These are phyloP conservation scores for Dromius quadrimaculatus DNA, from an alignment of 2,888 invertebrate species.

Conservation along the genomic window DNA sequence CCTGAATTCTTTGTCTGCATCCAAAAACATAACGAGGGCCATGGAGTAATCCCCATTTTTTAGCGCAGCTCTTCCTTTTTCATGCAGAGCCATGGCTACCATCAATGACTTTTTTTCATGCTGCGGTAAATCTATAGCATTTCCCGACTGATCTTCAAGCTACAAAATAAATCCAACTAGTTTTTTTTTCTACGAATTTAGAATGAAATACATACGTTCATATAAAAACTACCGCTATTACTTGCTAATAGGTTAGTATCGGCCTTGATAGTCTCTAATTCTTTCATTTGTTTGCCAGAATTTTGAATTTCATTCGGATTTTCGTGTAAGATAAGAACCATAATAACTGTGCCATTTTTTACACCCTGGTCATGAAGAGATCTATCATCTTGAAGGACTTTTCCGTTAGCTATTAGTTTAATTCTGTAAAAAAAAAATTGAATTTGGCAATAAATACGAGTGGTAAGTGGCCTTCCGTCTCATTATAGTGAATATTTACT, in stretches of 20 bases:
- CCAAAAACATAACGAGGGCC: slow-evolving; percentile 80
- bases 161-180: slow-evolving; percentile 59
- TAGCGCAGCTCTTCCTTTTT: slow-evolving; percentile 80
- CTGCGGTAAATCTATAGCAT: slow-evolving; percentile 77
- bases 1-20: slow-evolving; percentile 81
- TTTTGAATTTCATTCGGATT: slow-evolving; percentile 62
- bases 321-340: slow-evolving; percentile 70
- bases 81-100: slow-evolving; percentile 83
- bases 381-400: slow-evolving; percentile 70
- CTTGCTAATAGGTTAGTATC: slow-evolving; percentile 66
- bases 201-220: slow-evolving; percentile 69
- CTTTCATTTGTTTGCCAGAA: slow-evolving; percentile 61
- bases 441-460: too few species aligned
- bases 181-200: neutral
- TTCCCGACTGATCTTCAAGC: slow-evolving; percentile 85
- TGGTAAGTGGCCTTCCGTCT: too few species aligned
- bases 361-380: slow-evolving; percentile 73
- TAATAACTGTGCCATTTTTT: slow-evolving; percentile 77
- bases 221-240: slow-evolving; percentile 70
- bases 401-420: slow-evolving; percentile 78
- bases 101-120: slow-evolving; percentile 78
- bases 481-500: too few species aligned
- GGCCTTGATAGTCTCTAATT: slow-evolving; percentile 64
- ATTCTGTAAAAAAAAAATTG: slow-evolving; percentile 66
- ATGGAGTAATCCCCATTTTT: slow-evolving; percentile 75